phyloP scores from a whole-genome alignment of 2,797 vertebrate species.

The Sphenopsis melanotis region DNA sequence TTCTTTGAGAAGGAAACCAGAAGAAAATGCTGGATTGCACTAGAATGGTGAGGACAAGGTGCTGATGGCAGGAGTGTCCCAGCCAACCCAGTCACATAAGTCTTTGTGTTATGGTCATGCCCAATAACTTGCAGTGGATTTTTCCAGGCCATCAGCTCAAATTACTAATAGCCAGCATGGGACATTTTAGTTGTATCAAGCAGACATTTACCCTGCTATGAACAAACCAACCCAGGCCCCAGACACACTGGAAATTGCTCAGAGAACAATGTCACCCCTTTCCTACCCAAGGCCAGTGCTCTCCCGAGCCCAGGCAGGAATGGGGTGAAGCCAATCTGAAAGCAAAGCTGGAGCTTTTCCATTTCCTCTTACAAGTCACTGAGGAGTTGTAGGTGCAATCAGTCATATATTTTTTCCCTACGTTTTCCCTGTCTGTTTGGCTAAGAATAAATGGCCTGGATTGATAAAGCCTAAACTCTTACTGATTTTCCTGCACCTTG shows the following conservation, averaged over 20 bases:
- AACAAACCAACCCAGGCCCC: not conserved
- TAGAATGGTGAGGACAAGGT: not conserved
- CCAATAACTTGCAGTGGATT: not conserved
- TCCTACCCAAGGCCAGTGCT: not conserved
- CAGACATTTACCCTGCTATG: not conserved
- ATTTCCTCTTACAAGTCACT: not conserved
- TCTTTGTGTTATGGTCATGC: not conserved
- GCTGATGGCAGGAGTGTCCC: not conserved
- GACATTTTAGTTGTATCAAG: not conserved
- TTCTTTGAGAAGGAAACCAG: not conserved
- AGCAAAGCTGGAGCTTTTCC: not conserved
- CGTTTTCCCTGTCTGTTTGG: not conserved
- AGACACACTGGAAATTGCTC: not conserved
- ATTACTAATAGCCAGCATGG: not conserved
- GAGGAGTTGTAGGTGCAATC: not conserved
- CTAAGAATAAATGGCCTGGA: not conserved
- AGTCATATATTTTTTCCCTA: not conserved
- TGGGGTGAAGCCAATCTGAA: not conserved
- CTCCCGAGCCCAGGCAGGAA: fast-evolving
- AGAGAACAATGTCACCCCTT: not conserved
- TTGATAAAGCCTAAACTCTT: not conserved
- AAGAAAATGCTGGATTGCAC: not conserved
- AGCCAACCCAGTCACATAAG: not conserved
- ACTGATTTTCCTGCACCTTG: not conserved
- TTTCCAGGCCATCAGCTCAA: not conserved